Evolutionary conservation across 2,888 invertebrate species (phyloP), one percentile per base, ranked within the genome.

Genomic region (Philaethria dido): DNA sequence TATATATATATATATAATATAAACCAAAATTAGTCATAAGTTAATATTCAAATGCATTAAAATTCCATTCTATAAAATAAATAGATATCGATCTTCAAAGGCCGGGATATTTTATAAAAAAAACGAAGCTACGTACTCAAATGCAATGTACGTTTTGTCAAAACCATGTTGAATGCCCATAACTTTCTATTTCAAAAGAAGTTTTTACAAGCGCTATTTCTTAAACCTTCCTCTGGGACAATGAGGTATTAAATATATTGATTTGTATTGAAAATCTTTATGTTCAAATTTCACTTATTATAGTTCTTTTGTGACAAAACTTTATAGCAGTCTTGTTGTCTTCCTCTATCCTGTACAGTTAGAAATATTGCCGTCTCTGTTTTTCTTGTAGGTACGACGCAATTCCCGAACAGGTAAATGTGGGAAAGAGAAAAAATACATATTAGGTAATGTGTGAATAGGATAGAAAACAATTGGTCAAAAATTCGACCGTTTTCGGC

Each of bases 161-260:
- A 11, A 42, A 16, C n/a, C 20, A 22, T 25, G n/a, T 57, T 22
- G 6, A 39, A n/a, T 1, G 39, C 14, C 52, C 47, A 67, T 55
- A 57, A 64, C 67, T 69, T 69, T 67, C 64, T 67, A 67, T 50
- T 62, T 64, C 52, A 47, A 57, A 25, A 62, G 45, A 64, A 64
- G 47, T 54, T 70, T 64, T 69, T 69, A 66, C 39, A 65, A 50
- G 55, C 13, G 54, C 54, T 42, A 39, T 57, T 45, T 64, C 18
- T n/a, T 22, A 16, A 55, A 62, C 52, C 50, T 45, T 60, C 65
- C 65, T 57, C 42, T 62, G 50, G 45, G 48, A 64, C 52, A 69
- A 69, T 66, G 29, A 29, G 45, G 47, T 20, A 60, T 57, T 57
- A 57, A 65, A 62, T 36, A 42, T 69, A 62, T 65, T 55, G 62